A percentile compares a stretch with the other conserved stretches of the same genome.
Conservation (phyloP, 1,140 invertebrate genomes). For the Orchesella cincta region DNA sequence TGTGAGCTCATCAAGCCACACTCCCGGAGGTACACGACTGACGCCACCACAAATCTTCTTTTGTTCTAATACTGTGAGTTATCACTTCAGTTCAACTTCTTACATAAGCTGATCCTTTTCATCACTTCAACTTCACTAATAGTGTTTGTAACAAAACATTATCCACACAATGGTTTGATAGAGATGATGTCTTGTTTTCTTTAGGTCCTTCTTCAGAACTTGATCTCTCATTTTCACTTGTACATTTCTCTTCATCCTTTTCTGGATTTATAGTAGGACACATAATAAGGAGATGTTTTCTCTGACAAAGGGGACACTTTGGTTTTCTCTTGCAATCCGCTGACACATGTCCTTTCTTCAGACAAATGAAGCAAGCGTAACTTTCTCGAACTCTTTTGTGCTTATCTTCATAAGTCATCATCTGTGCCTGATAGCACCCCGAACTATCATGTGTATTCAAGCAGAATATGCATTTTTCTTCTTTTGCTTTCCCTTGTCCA, state of each 20-base stretch:
- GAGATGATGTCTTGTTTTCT: background rate
- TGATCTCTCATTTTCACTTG: background rate
- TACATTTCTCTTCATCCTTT: background rate
- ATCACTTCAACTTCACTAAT: background rate
- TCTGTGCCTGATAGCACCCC: background rate
- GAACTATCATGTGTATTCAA: background rate
- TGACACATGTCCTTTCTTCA: background rate
- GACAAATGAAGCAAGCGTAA: background rate
- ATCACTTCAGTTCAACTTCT: background rate
- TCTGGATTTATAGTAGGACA: background rate
- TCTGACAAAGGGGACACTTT: background rate
- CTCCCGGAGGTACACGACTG: background rate
- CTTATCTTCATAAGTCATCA: background rate
- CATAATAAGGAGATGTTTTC: background rate
- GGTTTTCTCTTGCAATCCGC: background rate
- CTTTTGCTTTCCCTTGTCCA: too few species aligned
- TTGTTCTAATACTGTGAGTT: slow-evolving; percentile 14
- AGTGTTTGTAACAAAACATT: background rate
- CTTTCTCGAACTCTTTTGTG: background rate
- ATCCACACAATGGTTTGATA: background rate
- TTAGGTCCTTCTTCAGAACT: background rate
- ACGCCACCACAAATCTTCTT: slow-evolving; percentile 19
- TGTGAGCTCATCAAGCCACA: slow-evolving; percentile 15
- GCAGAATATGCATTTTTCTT: slow-evolving; percentile 16
- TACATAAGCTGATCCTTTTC: background rate